Percentiles rank a stretch among this genome's conserved stretches.
phyloP scores from a whole-genome alignment of 1,140 invertebrate genomes.

The Tetramorium parvispinum region DNA sequence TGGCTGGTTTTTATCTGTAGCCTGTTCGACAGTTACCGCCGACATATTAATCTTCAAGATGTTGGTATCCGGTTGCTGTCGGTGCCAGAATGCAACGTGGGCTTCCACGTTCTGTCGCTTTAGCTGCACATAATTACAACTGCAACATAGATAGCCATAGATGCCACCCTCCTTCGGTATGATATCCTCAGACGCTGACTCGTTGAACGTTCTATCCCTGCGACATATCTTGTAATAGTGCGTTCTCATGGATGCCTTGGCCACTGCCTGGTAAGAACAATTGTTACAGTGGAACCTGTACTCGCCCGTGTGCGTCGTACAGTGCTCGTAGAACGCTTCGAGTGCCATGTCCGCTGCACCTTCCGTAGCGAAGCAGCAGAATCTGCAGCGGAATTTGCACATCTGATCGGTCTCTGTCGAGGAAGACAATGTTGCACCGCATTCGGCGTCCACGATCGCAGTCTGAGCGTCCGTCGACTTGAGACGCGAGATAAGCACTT shows the following conservation, averaged over 20 bases:
- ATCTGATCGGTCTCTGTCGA: slow-evolving; percentile 73
- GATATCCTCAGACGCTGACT: slow-evolving; percentile 72
- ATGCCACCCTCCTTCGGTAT: slow-evolving; percentile 79
- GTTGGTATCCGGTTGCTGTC: slow-evolving; percentile 68
- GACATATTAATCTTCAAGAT: slow-evolving; percentile 87
- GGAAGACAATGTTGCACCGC: slow-evolving; percentile 50
- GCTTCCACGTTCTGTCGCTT: slow-evolving; percentile 86
- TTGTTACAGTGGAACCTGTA: slow-evolving; percentile 88
- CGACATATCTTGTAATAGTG: slow-evolving; percentile 85
- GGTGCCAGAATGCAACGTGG: slow-evolving; percentile 87
- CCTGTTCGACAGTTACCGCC: not conserved
- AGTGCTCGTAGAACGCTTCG: slow-evolving; percentile 89
- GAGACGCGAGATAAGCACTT: slow-evolving; percentile 89
- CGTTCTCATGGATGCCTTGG: slow-evolving; percentile 82
- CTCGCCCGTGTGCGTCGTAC: slow-evolving; percentile 91
- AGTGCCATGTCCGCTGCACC: slow-evolving; percentile 76
- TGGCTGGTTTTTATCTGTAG: not conserved
- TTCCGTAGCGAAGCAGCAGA: slow-evolving; percentile 84
- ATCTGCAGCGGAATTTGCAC: slow-evolving; percentile 83
- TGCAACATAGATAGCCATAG: slow-evolving; percentile 88
- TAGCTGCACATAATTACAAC: slow-evolving; percentile 90
- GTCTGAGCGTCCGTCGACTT: slow-evolving; percentile 84
- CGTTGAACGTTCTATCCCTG: slow-evolving; percentile 63
- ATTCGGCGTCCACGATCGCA: slow-evolving; percentile 82
- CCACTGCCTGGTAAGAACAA: slow-evolving; percentile 85